Evolutionary conservation across 1,140 invertebrate species (phyloP).

Genomic region (Ceratosolen fusciceps): DNA sequence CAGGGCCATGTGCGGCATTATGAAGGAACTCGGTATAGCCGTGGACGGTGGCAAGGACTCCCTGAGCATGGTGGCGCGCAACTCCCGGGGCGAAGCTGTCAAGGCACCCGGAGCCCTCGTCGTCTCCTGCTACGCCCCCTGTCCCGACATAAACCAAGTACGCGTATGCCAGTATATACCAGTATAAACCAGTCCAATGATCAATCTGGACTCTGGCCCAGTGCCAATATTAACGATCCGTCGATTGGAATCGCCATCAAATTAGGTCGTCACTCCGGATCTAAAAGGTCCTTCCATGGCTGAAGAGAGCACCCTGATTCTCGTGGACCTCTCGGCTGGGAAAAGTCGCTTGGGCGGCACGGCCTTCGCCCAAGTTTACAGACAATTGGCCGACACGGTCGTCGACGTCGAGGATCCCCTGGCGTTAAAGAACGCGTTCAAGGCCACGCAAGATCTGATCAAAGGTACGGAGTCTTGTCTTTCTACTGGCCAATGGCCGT

Average conservation of each 20-base stretch:
- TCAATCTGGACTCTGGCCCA: too few relatives aligned
- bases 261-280: conserved; percentile 85
- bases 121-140: conserved; percentile 94
- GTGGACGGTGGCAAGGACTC: conserved; percentile 99
- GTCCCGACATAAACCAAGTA: conserved; percentile 85
- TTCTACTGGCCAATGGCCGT: neutral
- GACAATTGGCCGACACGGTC: conserved; percentile 84
- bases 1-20: conserved; percentile 87
- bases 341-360: conserved; percentile 88
- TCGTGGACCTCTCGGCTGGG: conserved; percentile 79
- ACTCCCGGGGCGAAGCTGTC: conserved; percentile 77
- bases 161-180: conserved; percentile 3
- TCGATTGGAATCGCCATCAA: too few relatives aligned
- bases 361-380: conserved; percentile 91
- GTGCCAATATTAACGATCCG: too few relatives aligned
- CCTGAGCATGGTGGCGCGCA: conserved; percentile 94
- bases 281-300: conserved; percentile 79
- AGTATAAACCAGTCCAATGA: too few relatives aligned
- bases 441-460: conserved; percentile 86
- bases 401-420: conserved; percentile 85
- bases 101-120: conserved; percentile 95
- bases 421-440: conserved; percentile 82
- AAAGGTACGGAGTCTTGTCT: conserved; percentile 72
- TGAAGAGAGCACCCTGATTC: conserved; percentile 75
- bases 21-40: conserved; percentile 90